Evolutionary conservation across 2,113 vertebrate species (phyloP), one percentile per base, ranked within the genome.

Genomic region (Neodontobutis hainanensis): DNA sequence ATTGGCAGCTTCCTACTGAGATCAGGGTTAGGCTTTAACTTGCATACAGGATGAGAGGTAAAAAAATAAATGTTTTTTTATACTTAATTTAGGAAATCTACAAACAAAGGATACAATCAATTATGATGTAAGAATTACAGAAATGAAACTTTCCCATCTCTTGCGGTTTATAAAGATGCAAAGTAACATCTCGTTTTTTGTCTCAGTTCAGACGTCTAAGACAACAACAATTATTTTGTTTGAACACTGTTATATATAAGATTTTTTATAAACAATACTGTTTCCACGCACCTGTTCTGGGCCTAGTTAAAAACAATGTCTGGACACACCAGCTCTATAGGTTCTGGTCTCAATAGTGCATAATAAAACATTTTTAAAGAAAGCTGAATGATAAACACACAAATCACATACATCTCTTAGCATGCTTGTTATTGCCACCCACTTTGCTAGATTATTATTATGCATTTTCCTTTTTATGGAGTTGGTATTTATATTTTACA

Each of bases 1-100:
- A 78, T 68, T 72, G 81, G 61, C 74, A 75, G 75, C 68, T 73
- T 76, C 82, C 87, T 77, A 69, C 85, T 76, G 87, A 78, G 78
- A 72, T 71, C 77, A 47, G 77, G 76, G 51, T 65, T 64, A 83
- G 74, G 74, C 75, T 61, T 81, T 61, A 85, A 82, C 75, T 55
- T 82, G 82, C 66, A 84, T 78, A 64, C 68, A 64, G 61, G 61
- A 74, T 71, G 73, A 85, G 65, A 68, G 51, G 32, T 48, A 53
- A 61, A 43, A 53, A 34, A 52, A 35, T 34, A 53, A 40, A 40
- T 1, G 19, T 27, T 27, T 27, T n/a, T 27, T 27, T 27, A 27
- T 27, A 27, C 19, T 27, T 27, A 27, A 27, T n/a, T n/a, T n/a
- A n/a, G n/a, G n/a, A 27, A 27, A 27, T 1, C 19, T 3, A 27